Conservation (phyloP, 2,113 vertebrate species). For the Cyanistes caeruleus region DNA sequence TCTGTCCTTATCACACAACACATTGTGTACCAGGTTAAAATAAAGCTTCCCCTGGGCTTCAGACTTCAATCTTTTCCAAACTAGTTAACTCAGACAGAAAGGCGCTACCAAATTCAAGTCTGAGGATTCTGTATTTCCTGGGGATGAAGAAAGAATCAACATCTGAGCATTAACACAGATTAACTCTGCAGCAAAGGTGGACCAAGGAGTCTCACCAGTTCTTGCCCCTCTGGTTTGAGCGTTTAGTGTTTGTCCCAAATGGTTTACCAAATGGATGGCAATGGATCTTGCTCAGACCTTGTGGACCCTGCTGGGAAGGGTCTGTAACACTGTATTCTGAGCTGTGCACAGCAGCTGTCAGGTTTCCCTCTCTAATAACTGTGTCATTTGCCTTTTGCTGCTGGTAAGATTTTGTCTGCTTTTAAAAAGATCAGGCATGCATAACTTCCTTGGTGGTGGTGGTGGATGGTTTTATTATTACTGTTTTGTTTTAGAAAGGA, state of each 20-base stretch:
- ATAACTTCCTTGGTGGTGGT: not conserved
- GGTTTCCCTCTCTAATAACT: not conserved
- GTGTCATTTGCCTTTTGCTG: not conserved
- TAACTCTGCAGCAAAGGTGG: not conserved
- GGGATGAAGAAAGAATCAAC: not conserved
- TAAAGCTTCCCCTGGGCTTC: not conserved
- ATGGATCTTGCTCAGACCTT: not conserved
- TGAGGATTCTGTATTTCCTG: not conserved
- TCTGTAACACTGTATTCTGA: not conserved
- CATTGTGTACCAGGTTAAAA: not conserved
- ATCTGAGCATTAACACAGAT: not conserved
- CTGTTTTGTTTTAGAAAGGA: not conserved
- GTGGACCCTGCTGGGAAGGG: not conserved
- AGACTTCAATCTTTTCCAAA: not conserved
- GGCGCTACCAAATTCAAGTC: not conserved
- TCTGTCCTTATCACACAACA: fast-evolving
- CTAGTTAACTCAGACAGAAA: not conserved
- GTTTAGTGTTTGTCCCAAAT: not conserved
- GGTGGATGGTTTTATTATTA: not conserved
- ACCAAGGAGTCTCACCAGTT: not conserved
- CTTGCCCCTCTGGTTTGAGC: not conserved
- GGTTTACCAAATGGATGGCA: not conserved
- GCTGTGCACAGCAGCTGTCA: not conserved
- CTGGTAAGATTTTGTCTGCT: not conserved
- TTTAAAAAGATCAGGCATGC: not conserved